Evolutionary conservation across 2,888 invertebrate species (phyloP).

Genomic region (Polietes domitor): DNA sequence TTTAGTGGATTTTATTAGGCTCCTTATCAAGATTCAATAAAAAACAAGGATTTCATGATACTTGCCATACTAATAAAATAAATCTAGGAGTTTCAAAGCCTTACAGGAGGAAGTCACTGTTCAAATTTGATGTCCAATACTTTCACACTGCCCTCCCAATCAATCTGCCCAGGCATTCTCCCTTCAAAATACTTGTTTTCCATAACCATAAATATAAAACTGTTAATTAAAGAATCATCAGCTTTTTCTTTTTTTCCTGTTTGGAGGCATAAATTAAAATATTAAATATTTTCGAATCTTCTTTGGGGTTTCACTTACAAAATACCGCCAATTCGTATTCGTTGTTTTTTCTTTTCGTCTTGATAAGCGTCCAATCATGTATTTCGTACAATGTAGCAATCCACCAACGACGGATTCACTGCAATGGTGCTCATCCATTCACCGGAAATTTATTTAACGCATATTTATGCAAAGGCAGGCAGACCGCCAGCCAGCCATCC

Average conservation of each 20-base stretch:
- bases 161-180: neutral
- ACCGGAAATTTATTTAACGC: constrained; percentile 45
- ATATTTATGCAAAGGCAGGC: constrained; percentile 1
- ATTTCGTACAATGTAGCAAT: neutral
- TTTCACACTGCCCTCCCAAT: neutral
- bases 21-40: too few relatives aligned
- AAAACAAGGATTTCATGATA: too few relatives aligned
- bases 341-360: neutral
- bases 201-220: neutral
- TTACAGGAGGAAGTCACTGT: too few relatives aligned
- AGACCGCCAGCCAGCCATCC: too few relatives aligned
- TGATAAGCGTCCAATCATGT: neutral
- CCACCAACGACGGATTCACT: neutral
- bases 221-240: neutral
- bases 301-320: neutral
- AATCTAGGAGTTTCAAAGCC: too few relatives aligned
- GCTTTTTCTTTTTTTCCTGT: neutral
- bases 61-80: too few relatives aligned
- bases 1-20: too few relatives aligned
- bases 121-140: neutral
- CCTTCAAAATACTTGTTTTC: neutral
- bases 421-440: constrained; percentile 15
- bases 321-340: neutral
- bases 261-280: neutral
- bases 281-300: neutral